Base-by-base conservation (phyloP, 2,113 vertebrate species). In the Paradoxurus hermaphroditus region DNA sequence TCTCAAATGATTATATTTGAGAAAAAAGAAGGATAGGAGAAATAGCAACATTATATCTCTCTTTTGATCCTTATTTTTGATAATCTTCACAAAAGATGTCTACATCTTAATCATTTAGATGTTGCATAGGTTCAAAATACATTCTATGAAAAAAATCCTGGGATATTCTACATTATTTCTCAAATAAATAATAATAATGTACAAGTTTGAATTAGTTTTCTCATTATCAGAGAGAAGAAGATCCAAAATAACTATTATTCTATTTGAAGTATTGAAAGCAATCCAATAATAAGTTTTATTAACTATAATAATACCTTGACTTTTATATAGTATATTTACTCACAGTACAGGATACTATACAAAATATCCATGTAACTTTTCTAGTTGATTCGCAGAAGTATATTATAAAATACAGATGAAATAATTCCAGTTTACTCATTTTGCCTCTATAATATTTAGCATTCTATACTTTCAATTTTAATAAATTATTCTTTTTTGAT, bases 251-350 rank as follows among this genome's bases (percentile, higher is more conserved):
- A 31, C 10, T 72, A 78, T 65, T 93, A 7, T 63, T 34, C 36
- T 79, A 44, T 86, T 93, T 91, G 90, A 86, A 72, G 49, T 78
- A 70, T 59, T 46, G 44, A 21, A 10, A 67, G 73, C 91, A 86
- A 84, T 44, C 13, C 36, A 93, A 41, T 81, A 81, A 39, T 68
- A 56, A 16, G 39, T 46, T 53, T 86, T 79, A 31, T 68, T 92
- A 91, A 87, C 81, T 87, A 63, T 67, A 68, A 85, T 44, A 92
- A 51, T 90, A 78, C 5, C 8, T 78, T 91, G 39, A 91, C 18
- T 94, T 90, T 94, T 86, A 46, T 34, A 49, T 16, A 85, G 14
- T 41, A 90, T 13, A 88, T 59, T 92, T 70, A 96, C 59, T 94
- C 39, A 86, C 7, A 94, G 29, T n/a, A 83, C 9, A 89, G 49